These are phyloP conservation scores for Lottia gigantea DNA, from an alignment of 2,888 invertebrate genomes.

Conservation along the genomic window DNA sequence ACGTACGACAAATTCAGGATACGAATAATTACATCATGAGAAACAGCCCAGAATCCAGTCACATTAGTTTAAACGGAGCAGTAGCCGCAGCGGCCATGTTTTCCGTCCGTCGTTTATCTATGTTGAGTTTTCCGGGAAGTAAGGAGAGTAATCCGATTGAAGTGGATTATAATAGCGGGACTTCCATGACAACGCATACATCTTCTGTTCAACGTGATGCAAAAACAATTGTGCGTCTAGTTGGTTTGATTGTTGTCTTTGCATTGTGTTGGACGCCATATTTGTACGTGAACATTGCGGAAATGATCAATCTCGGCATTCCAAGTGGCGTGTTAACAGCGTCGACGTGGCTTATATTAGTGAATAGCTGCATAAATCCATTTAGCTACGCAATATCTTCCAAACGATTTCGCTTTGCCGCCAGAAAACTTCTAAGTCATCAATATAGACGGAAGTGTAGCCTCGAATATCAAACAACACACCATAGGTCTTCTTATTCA, in stretches of 20 bases:
- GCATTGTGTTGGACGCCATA: conserved; percentile 31
- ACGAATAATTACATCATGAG: conserved; percentile 24
- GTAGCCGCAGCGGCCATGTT: conserved; percentile 35
- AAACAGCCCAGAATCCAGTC: conserved; percentile 16
- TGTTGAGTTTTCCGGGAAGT: conserved; percentile 34
- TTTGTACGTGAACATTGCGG: conserved; percentile 13
- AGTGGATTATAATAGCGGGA: conserved; percentile 13
- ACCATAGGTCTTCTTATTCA: conserved; percentile 21
- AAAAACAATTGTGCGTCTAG: conserved; percentile 28
- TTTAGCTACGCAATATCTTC: conserved; percentile 39
- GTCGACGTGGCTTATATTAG: conserved; percentile 24
- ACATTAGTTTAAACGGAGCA: conserved; percentile 27
- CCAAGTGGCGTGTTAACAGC: conserved; percentile 16
- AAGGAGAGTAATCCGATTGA: conserved; percentile 1
- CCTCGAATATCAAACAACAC: not conserved
- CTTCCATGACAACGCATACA: conserved; percentile 12
- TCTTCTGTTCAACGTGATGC: conserved; percentile 24
- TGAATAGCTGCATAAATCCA: conserved; percentile 34
- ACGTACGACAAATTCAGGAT: conserved; percentile 35
- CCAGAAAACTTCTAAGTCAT: conserved; percentile 16
- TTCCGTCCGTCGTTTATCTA: conserved; percentile 34
- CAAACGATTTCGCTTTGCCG: conserved; percentile 31
- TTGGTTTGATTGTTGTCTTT: conserved; percentile 29
- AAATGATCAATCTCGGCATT: conserved; percentile 9
- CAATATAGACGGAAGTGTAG: not conserved